phyloP scores from a whole-genome alignment of 2,888 invertebrate genomes.

The Linnaemya tessellans region DNA sequence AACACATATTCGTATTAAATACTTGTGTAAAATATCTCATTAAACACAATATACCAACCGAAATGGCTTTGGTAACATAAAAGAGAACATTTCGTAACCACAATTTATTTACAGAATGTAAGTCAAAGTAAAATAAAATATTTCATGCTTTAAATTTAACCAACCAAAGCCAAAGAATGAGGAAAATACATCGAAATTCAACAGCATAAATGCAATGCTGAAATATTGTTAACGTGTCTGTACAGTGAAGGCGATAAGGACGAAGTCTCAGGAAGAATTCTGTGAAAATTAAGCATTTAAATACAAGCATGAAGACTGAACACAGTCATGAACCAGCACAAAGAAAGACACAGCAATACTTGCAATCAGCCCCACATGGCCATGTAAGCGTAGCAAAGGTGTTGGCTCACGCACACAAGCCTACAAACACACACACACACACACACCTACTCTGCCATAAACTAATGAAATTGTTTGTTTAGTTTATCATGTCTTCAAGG shows the following conservation, averaged over 20 bases:
- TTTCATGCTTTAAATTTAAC: background rate
- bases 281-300: slow-evolving; percentile 1
- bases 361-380: background rate
- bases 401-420: too few species aligned
- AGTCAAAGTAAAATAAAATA: background rate
- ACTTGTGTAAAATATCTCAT: background rate
- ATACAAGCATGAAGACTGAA: background rate
- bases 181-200: background rate
- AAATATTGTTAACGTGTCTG: slow-evolving; percentile 16
- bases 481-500: background rate
- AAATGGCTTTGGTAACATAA: background rate
- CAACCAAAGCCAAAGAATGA: slow-evolving; percentile 10
- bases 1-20: background rate
- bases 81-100: slow-evolving; percentile 2
- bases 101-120: slow-evolving; percentile 14
- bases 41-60: background rate
- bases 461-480: background rate
- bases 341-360: background rate
- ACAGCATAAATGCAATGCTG: slow-evolving; percentile 1
- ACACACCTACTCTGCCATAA: background rate
- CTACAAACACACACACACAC: background rate
- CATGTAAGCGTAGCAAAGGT: background rate
- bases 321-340: background rate
- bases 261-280: background rate
- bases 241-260: background rate